Evolutionary conservation across 2,797 vertebrate species (phyloP), one percentile per base, ranked within the genome.

Genomic region (Manis pentadactyla): DNA sequence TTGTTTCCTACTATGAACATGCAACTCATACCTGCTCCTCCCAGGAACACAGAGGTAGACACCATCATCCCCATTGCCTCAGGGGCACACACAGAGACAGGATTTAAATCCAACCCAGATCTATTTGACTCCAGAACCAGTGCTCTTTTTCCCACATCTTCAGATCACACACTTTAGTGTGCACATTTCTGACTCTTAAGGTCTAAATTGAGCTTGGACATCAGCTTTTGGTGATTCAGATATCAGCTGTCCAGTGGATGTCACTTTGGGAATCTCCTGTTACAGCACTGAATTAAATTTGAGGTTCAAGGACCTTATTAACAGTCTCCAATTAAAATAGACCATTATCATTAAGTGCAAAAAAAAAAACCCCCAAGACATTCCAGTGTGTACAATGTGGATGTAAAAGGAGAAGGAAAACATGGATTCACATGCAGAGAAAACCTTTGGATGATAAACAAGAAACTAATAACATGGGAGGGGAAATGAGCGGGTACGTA

Each of bases 271-370:
- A 53, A 90, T 64, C 37, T 87, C 63, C 55, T 66, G 7, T 79
- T 91, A 68, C 9, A 51, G 15, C 14, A 84, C 4, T 57, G 19
- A n/a, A 53, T 79, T 92, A 78, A 94, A 94, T 88, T 87, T 77
- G 55, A 81, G 49, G 39, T 81, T 89, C 34, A 68, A 93, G 86
- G 63, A 87, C 4, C 25, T 92, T 93, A 46, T 37, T 93, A 57
- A 78, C 63, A 61, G 23, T 46, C 25, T 93, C 19, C 81, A 42
- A 68, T 88, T 90, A 46, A 97, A 91, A 96, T 18, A 39, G 12
- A 71, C 34, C 31, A 73, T 85, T 81, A 74, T 81, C 42, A 42
- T 51, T 87, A 95, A 75, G 59, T 75, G 11, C 31, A 89, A 90
- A 89, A 90, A 39, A 57, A 57, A 34, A 66, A 87, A 46, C 11